phyloP scores from a whole-genome alignment of 92 coral and sea anemone genomes.

The Blastomussa wellsi region DNA sequence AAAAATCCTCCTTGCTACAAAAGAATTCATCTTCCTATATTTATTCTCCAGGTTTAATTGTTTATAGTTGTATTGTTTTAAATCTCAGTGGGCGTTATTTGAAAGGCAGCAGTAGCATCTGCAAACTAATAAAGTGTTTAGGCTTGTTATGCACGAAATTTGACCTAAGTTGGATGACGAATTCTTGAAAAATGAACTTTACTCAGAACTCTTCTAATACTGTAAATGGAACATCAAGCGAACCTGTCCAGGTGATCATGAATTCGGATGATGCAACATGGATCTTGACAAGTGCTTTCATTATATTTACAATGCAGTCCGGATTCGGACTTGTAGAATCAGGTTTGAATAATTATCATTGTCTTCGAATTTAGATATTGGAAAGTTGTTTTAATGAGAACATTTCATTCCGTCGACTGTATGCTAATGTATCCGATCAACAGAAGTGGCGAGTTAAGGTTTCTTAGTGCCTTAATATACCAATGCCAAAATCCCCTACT shows the following conservation, averaged over 20 bases:
- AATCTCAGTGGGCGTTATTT: no score
- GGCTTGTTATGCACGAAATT: background rate
- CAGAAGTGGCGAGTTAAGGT: background rate
- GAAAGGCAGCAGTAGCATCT: background rate
- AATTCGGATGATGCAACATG: constrained; percentile 94
- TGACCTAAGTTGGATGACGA: background rate
- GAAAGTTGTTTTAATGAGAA: no score
- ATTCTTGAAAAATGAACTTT: background rate
- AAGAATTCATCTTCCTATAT: background rate
- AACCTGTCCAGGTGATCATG: constrained; percentile 9
- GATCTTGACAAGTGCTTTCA: constrained; percentile 97
- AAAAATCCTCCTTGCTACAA: background rate
- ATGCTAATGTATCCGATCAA: no score
- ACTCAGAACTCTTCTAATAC: background rate
- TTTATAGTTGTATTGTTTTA: background rate
- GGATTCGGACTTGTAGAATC: constrained; percentile 94
- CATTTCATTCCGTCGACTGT: no score
- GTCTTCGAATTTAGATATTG: no score
- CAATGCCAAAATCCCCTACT: no score
- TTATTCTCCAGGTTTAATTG: background rate
- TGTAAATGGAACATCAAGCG: background rate
- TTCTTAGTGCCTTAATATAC: no score
- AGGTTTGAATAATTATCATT: constrained; percentile 27
- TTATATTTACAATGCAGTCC: constrained; percentile 96
- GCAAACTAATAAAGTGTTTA: background rate